Percentiles rank a stretch among this genome's conserved stretches.
Conservation (phyloP, 2,797 vertebrate genomes). For the Amazonetta brasiliensis region DNA sequence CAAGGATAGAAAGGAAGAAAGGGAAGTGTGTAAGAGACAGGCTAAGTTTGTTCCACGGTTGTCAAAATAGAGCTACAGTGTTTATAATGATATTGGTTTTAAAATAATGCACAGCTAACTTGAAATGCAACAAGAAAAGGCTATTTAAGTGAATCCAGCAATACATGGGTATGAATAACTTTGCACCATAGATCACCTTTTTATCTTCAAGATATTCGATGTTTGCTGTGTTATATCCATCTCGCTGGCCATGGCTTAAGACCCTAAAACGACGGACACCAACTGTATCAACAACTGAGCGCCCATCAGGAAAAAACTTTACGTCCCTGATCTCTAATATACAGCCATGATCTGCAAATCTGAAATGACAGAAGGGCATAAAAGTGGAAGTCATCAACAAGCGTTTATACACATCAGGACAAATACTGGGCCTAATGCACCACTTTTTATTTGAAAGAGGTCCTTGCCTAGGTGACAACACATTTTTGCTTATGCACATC, state of each 20-base stretch:
- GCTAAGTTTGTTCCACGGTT: conserved; percentile 34
- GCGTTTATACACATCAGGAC: conserved; percentile 63
- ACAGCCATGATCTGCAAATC: conserved; percentile 92
- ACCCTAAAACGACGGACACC: conserved; percentile 91
- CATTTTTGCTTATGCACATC: conserved; percentile 22
- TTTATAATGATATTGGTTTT: conserved; percentile 36
- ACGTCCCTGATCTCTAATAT: conserved; percentile 93
- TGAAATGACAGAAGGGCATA: conserved; percentile 67
- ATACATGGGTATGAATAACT: conserved; percentile 72
- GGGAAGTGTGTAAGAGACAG: conserved; percentile 18
- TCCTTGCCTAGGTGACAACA: conserved; percentile 44
- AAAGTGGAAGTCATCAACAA: conserved; percentile 71
- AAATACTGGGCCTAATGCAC: conserved; percentile 67
- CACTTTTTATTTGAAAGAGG: conserved; percentile 31
- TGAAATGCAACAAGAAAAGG: conserved; percentile 64
- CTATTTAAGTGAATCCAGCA: conserved; percentile 63
- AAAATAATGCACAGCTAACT: conserved; percentile 63
- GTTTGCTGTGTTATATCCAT: conserved; percentile 93
- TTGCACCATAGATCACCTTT: conserved; percentile 84
- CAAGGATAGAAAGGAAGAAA: conserved; percentile 27
- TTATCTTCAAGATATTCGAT: conserved; percentile 93
- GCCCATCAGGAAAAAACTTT: conserved; percentile 93
- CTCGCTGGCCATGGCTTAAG: conserved; percentile 89
- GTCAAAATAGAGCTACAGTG: conserved; percentile 42
- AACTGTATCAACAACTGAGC: conserved; percentile 91